Evolutionary conservation across 1,140 invertebrate genomes (phyloP).

Genomic region (Drosophila ficusphila): DNA sequence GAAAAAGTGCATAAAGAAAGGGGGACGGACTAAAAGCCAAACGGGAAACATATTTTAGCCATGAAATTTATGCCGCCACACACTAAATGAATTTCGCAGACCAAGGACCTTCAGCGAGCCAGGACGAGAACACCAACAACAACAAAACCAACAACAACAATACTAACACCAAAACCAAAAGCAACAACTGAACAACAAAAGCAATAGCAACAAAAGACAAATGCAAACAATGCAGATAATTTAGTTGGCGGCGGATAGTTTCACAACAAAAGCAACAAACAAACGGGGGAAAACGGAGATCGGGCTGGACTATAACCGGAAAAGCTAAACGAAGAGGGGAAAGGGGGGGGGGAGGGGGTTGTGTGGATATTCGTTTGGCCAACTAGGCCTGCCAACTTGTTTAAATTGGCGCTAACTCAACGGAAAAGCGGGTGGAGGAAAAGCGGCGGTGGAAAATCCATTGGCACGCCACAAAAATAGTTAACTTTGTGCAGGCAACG

Average conservation of each 20-base stretch:
- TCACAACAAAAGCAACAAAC: conserved; percentile 47
- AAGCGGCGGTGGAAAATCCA: conserved; percentile 39
- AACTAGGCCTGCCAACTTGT: conserved; percentile 53
- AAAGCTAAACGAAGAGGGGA: background rate
- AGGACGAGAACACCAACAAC: conserved; percentile 33
- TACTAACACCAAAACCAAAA: conserved; percentile 41
- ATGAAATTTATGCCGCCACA: conserved; percentile 76
- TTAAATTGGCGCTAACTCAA: conserved; percentile 61
- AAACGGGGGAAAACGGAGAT: conserved; percentile 6
- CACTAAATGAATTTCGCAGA: conserved; percentile 65
- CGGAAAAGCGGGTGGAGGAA: conserved; percentile 26
- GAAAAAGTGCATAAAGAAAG: conserved; percentile 17
- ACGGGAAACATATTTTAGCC: conserved; percentile 69
- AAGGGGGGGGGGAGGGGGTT: background rate
- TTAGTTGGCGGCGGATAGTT: conserved; percentile 67
- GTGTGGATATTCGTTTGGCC: conserved; percentile 5
- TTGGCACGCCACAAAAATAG: conserved; percentile 71
- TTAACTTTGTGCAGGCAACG: conserved; percentile 66
- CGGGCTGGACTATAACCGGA: conserved; percentile 5
- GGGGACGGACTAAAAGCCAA: conserved; percentile 46
- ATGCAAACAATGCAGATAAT: conserved; percentile 77
- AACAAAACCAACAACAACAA: conserved; percentile 17
- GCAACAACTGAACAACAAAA: conserved; percentile 19
- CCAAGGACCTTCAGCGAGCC: conserved; percentile 34
- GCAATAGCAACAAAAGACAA: conserved; percentile 52